These are phyloP conservation scores for Apeira syringaria DNA, from an alignment of 2,888 invertebrate genomes.

Conservation along the genomic window DNA sequence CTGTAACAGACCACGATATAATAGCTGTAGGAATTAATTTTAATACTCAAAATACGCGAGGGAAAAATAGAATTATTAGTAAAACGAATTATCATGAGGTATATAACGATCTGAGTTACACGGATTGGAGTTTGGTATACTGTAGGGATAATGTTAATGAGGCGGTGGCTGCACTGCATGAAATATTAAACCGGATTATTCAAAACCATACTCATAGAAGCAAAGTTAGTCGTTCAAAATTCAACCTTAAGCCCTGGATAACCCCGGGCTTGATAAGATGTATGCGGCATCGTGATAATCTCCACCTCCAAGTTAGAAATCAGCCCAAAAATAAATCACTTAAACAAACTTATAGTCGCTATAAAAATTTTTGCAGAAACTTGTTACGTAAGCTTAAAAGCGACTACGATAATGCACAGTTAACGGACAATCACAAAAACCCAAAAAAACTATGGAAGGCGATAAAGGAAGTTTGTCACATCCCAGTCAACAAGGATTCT, in stretches of 20 bases:
- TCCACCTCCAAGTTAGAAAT: not conserved
- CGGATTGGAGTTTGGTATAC: not conserved
- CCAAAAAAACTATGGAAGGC: not conserved
- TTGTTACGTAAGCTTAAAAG: not conserved
- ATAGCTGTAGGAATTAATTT: not conserved
- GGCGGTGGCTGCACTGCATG: not conserved
- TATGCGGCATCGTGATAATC: not conserved
- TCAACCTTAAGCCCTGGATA: not conserved
- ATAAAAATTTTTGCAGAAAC: not conserved
- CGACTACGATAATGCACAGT: not conserved
- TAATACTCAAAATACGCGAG: not conserved
- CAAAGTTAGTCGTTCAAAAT: not conserved
- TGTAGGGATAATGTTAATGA: not conserved
- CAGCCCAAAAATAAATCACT: not conserved
- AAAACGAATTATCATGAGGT: not conserved
- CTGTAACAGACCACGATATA: not conserved
- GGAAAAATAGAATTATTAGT: not conserved
- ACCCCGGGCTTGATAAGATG: not conserved
- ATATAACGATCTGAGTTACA: not conserved
- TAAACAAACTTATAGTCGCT: not conserved
- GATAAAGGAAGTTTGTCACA: not conserved
- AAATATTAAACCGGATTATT: not conserved
- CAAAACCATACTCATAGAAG: not conserved
- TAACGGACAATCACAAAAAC: not conserved
- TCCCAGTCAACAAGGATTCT: not conserved